Base-by-base conservation (phyloP, 1,140 invertebrate genomes). In the Scaptomyza pallida region DNA sequence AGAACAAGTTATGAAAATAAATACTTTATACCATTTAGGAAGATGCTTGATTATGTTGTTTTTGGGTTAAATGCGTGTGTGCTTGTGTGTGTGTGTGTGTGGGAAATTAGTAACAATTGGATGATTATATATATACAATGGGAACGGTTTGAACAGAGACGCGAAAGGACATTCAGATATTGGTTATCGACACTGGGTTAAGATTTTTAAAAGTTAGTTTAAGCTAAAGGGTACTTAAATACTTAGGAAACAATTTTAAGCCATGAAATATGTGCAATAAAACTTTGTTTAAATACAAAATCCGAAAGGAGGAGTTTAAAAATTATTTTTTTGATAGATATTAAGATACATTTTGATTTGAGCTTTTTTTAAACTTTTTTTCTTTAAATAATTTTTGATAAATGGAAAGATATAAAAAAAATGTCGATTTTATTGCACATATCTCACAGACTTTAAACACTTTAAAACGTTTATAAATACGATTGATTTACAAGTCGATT, bases 91-190 rank as follows among this genome's bases (percentile, higher is more conserved):
- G 48, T 5, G 17, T 26, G 23, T 37, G 40, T 69, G 50, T 43
- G 48, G 67, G 43, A 35, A 50, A 21, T 67, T 67, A 67, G 63
- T 67, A 50, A 67, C 23, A 59, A 35, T 12, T 50, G 15, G n/a
- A 12, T 30, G 10, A 45, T n/a, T 30, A 23, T 37, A 48, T 45
- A 26, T 3, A 26, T 26, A 26, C 47, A 33, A 37, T 5, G 13
- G 33, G 56, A 30, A 61, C 40, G 54, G 43, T 44, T 45, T 30
- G 13, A 61, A 61, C 21, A 61, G 17, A 63, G 26, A 44, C 23
- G 23, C n/a, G 4, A 33, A 21, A 52, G 60, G 23, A 52, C 16
- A 41, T 23, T 5, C n/a, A 43, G n/a, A 50, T 19, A 47, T 8
- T 12, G 45, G 45, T 30, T 50, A 48, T 16, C 41, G 16, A 59